Evolutionary conservation across 1,140 invertebrate genomes (phyloP), one percentile per base, ranked within the genome.

Genomic region (Monochamus saltuarius): DNA sequence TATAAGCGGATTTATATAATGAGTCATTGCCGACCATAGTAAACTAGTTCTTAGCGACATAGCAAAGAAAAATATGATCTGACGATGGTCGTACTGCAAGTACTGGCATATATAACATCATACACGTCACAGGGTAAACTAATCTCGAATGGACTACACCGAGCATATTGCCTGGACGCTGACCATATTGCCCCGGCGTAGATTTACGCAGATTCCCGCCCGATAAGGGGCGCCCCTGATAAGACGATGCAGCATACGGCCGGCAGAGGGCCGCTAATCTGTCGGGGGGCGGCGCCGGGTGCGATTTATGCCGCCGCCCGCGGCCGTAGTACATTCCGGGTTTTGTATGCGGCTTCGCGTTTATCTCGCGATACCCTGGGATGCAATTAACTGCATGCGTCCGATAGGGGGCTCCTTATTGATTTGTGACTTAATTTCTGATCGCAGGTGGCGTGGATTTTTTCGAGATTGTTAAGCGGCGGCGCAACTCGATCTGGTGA

Each of bases 271-370:
- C 35, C 16, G 14, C 16, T 40, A 36, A 34, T 38, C 36, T 38
- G 29, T 53, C 37, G 38, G 19, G 51, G 35, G 51, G 51, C 51
- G 51, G 51, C 36, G 36, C 37, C 40, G 36, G 35, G 11, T 19
- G 51, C 51, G 51, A 53, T 53, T 53, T 53, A 53, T 53, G 51
- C 51, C 16, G 17, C 35, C 11, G 51, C 51, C 22, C 37, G 29
- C 4, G 40, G 51, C 51, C 16, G 37, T 36, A n/a, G 40, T 53
- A 36, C 51, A 53, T 53, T 39, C 22, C 22, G 22, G 22, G 6
- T 29, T n/a, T 29, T 29, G 22, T 29, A 29, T 29, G 22, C 22
- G 17, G 13, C 45, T 6, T 11, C 11, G 17, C 13, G 45, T 22
- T 47, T 47, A 47, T 47, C 45, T 16, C 19, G 45, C 16, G 43